Base-by-base conservation (phyloP, 1,140 invertebrate species). In the Acromyrmex charruanus region DNA sequence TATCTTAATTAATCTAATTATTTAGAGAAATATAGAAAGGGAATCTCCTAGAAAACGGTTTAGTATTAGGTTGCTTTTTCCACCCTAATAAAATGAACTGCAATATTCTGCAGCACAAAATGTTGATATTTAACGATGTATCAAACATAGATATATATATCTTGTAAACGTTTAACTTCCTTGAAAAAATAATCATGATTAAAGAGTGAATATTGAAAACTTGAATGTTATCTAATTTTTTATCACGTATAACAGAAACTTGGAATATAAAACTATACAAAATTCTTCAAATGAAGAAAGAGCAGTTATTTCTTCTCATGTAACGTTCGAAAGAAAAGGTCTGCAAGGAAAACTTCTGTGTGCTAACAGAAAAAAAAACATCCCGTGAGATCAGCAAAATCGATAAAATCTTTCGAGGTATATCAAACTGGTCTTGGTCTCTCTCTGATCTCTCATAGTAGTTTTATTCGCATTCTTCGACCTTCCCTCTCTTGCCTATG, bases 401-500 rank as follows among this genome's bases (percentile, higher is more conserved):
- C 58, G 53, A 85, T 85, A 77, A 49, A 66, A 85, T 77, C 71
- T 85, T 77, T 66, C 72, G 31, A 12, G 72, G 58, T 44, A 77
- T 85, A 66, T 72, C 58, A 85, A 85, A 85, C 72, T 85, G 65
- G 31, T 39, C n/a, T 44, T 25, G 31, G 58, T 85, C 82, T 74
- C 18, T 35, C 49, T 14, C 9, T 25, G 49, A 44, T 85, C 72
- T 74, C 18, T 51, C 49, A 18, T 25, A n/a, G 28, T 51, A 66
- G 44, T 85, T 85, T 85, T 85, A 85, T 77, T 85, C 72, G 31
- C 65, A 59, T 77, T 55, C 31, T 59, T 51, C 71, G 82, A 75
- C 55, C 71, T 44, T 44, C 39, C 39, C 39, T 44, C 39, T 44
- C 39, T 85, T 21, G n/a, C 72, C 25, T 35, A 74, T 44, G 53